Conservation (phyloP, 2,888 invertebrate species). For the Zootermopsis nevadensis region DNA sequence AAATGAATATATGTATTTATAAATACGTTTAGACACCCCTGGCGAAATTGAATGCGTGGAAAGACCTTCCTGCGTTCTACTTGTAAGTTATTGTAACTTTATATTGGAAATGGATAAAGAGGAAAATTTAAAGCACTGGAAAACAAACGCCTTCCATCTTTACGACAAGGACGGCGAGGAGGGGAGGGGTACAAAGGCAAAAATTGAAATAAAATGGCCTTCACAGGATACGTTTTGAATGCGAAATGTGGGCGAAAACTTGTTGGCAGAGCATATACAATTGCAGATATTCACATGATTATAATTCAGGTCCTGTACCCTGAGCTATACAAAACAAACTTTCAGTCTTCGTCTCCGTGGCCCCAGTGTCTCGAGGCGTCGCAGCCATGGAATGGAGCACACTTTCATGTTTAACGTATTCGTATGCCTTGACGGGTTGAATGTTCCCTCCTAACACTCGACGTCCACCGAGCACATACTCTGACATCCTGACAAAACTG, state of each 20-base stretch:
- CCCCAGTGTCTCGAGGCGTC: conserved; percentile 8
- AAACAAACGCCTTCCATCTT: conserved; percentile 27
- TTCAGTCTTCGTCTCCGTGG: neutral
- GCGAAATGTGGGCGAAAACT: neutral
- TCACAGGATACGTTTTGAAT: neutral
- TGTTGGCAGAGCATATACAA: conserved; percentile 6
- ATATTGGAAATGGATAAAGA: conserved; percentile 41
- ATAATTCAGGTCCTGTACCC: conserved; percentile 17
- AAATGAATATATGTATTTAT: too few relatives aligned
- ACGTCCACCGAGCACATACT: neutral
- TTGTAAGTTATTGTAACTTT: conserved; percentile 33
- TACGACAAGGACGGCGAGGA: neutral
- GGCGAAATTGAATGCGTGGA: neutral
- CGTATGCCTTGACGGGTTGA: neutral
- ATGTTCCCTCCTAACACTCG: neutral
- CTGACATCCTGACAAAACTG: neutral
- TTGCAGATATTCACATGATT: conserved; percentile 33
- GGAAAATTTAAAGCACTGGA: conserved; percentile 28
- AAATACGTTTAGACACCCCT: neutral
- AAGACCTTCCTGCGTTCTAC: neutral
- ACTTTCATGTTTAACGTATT: conserved; percentile 18
- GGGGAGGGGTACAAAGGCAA: neutral
- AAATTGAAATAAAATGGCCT: conserved; percentile 9
- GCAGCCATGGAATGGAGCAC: conserved; percentile 4
- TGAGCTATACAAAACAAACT: conserved; percentile 6